Base-by-base conservation (phyloP, 2,113 vertebrate genomes). In the Leucopsar rothschildi region DNA sequence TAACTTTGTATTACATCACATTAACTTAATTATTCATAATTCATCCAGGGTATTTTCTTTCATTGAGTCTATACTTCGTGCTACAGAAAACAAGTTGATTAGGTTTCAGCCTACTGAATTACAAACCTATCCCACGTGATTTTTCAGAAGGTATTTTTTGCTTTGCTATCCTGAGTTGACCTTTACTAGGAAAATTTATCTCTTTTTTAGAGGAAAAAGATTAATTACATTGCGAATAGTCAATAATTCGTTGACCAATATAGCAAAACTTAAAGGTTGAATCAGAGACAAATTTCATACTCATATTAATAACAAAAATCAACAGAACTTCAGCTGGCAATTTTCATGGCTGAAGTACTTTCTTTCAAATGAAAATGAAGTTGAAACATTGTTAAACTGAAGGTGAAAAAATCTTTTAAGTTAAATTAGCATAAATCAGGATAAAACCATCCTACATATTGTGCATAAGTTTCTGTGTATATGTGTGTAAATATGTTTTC, bases 351-450 rank as follows among this genome's bases (percentile, higher is more conserved):
- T 86, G 61, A 79, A 90, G 11, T 47, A 3, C 17, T 80, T 90
- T 92, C 69, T 61, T 89, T 28, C n/a, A 87, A 80, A n/a, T 49
- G n/a, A 85, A 80, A 66, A 40, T 77, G 63, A 84, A 29, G 3
- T 7, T 79, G 64, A 86, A 95, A 29, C 7, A 50, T 14, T 29
- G 57, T 82, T 77, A 57, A 80, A 59, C 33, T 78, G 72, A 90
- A 27, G 2, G 9, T 70, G 44, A 89, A 94, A 31, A 40, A 69
- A 49, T 64, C 59, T 77, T 88, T 29, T 45, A 83, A 94, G 37
- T 78, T 50, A 87, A 87, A 96, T 33, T 19, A 23, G 61, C 92
- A 44, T 86, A 84, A 95, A 53, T 94, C 39, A 86, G 56, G 60
- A 73, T 84, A 76, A 90, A 95, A 80, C 56, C 18, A 64, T 88